These are phyloP conservation scores for Eupithecia centaureata DNA, from an alignment of 2,888 invertebrate species.

Conservation along the genomic window DNA sequence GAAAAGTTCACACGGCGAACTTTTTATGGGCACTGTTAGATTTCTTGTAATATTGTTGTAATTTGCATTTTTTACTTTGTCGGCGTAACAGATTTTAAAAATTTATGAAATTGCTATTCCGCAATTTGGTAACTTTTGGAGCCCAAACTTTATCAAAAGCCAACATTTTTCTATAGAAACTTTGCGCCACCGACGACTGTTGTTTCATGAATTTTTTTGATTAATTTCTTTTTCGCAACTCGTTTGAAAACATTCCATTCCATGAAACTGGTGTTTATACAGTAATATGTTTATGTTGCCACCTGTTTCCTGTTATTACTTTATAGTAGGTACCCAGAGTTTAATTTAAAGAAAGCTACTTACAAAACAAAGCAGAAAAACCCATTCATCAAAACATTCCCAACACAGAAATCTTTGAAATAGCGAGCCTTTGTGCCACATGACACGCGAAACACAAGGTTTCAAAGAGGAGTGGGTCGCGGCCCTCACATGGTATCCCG, in stretches of 20 bases:
- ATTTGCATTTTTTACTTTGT: conserved; percentile 66
- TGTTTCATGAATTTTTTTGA: conserved; percentile 1
- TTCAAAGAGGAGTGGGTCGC: conserved; percentile 26
- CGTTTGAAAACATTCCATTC: not conserved
- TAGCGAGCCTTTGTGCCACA: conserved; percentile 11
- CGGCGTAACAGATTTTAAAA: conserved; percentile 30
- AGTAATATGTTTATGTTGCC: not conserved
- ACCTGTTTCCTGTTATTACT: not conserved
- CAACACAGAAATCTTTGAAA: conserved; percentile 8
- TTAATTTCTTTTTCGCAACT: not conserved
- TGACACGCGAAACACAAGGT: conserved; percentile 26
- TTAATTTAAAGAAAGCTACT: not conserved
- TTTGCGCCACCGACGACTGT: conserved; percentile 13
- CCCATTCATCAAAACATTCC: conserved; percentile 15
- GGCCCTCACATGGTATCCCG: conserved; percentile 17
- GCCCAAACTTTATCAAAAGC: conserved; percentile 18
- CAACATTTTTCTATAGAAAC: conserved; percentile 18
- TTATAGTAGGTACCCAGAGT: not conserved
- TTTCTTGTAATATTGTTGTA: conserved; percentile 69
- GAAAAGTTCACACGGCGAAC: conserved; percentile 72
- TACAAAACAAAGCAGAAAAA: not conserved
- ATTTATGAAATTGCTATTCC: conserved; percentile 27
- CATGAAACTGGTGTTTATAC: not conserved
- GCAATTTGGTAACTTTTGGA: conserved; percentile 13
- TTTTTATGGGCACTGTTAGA: conserved; percentile 78